These are phyloP conservation scores for Lithophane leautieri DNA, from an alignment of 2,888 invertebrate genomes.

Conservation along the genomic window DNA sequence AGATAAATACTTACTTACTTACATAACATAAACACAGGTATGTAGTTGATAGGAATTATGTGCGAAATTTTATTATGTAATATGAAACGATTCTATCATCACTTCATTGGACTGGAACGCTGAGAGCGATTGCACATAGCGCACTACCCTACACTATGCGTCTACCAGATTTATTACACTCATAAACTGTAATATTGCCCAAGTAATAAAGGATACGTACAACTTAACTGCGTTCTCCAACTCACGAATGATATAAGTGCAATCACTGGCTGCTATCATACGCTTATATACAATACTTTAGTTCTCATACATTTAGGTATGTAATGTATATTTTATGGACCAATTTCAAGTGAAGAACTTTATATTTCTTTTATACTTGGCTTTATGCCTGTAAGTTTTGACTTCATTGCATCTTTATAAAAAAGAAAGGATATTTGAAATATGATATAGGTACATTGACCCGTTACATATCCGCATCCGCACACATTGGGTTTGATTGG, in stretches of 20 bases:
- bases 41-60: conserved; percentile 29
- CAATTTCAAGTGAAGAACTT: conserved; percentile 42
- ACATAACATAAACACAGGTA: conserved; percentile 14
- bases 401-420: conserved; percentile 25
- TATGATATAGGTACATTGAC: conserved; percentile 42
- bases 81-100: conserved; percentile 62
- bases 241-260: conserved; percentile 74
- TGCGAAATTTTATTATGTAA: conserved; percentile 49
- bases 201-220: conserved; percentile 84
- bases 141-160: conserved; percentile 74
- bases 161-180: conserved; percentile 83
- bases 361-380: conserved; percentile 45
- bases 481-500: conserved; percentile 53
- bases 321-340: conserved; percentile 53
- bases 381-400: conserved; percentile 37
- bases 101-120: conserved; percentile 56
- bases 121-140: conserved; percentile 74
- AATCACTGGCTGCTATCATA: conserved; percentile 63
- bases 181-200: conserved; percentile 86
- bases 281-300: conserved; percentile 50
- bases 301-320: conserved; percentile 53
- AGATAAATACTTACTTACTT: no score
- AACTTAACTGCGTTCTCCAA: conserved; percentile 79
- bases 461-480: conserved; percentile 54
- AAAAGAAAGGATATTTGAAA: conserved; percentile 32